Conservation (phyloP, 2,888 invertebrate genomes). For the Lasioglossum leucozonium region DNA sequence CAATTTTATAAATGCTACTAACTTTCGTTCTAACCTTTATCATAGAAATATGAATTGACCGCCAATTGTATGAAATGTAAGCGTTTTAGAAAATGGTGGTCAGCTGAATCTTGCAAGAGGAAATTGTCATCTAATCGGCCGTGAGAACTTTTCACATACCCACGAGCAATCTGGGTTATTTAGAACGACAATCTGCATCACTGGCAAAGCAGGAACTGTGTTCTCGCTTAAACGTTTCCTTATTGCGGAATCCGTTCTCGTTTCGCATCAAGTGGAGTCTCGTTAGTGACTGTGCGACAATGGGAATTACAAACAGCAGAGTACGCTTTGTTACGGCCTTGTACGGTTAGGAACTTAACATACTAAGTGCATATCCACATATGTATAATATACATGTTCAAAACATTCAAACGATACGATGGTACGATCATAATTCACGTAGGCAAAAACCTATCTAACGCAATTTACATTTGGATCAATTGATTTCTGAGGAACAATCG, state of each 20-base stretch:
- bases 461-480: no score
- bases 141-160: constrained; percentile 66
- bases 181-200: constrained; percentile 67
- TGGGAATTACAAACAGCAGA: constrained; percentile 39
- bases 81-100: neutral
- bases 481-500: no score
- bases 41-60: no score
- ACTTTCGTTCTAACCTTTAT: no score
- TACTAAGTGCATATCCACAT: neutral
- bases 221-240: constrained; percentile 65
- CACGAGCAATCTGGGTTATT: constrained; percentile 74
- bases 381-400: no score
- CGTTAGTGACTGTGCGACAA: constrained; percentile 43
- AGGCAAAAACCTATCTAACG: no score
- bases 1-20: no score
- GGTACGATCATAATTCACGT: no score
- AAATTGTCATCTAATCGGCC: constrained; percentile 42
- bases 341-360: neutral
- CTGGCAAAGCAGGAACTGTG: constrained; percentile 57
- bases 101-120: constrained; percentile 28
- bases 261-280: constrained; percentile 58
- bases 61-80: neutral
- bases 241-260: constrained; percentile 62
- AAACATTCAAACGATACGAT: no score
- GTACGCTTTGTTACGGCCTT: neutral